Evolutionary conservation across 2,888 invertebrate species (phyloP), one percentile per base, ranked within the genome.

Genomic region (Digitonthophagus gazella): DNA sequence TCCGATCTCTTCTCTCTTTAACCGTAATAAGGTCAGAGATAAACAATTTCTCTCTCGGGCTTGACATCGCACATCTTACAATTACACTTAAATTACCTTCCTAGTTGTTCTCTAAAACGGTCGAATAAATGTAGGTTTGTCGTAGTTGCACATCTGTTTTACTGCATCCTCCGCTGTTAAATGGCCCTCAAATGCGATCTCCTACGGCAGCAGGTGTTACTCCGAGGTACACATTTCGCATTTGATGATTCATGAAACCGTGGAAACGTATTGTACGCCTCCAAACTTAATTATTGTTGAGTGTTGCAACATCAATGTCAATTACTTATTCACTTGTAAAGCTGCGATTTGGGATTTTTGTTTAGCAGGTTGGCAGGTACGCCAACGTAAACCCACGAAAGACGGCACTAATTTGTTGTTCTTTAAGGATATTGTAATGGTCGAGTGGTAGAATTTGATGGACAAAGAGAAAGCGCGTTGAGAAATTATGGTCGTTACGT

Each of bases 251-350:
- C 28, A 44, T 44, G 28, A 44, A 44, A 44, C 28, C 11, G 8
- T 44, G 22, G 6, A 22, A 22, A 22, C 22, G 22, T 22, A 22
- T 6, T 4, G 28, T 44, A 44, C 28, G 28, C 28, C 28, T 44
- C 28, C 28, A 44, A 44, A 44, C 28, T 44, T 44, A 44, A 44
- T 44, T n/a, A n/a, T n/a, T 44, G 28, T 44, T 5, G 8, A 44
- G 58, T 58, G 18, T 58, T 58, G 58, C 18, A 15, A 58, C 58
- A 2, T 58, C 15, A 14, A 58, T 5, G 58, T 58, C 58, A 58
- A 58, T 58, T 58, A 58, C 15, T 58, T 58, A 58, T 58, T 58
- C 58, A 58, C 15, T 16, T 44, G 28, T 44, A 44, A 44, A 44
- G 28, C 28, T 44, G 28, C 28, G 28, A 44, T 44, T 44, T 44